Evolutionary conservation across 2,888 invertebrate genomes (phyloP).

Genomic region (Pheosia gnoma): DNA sequence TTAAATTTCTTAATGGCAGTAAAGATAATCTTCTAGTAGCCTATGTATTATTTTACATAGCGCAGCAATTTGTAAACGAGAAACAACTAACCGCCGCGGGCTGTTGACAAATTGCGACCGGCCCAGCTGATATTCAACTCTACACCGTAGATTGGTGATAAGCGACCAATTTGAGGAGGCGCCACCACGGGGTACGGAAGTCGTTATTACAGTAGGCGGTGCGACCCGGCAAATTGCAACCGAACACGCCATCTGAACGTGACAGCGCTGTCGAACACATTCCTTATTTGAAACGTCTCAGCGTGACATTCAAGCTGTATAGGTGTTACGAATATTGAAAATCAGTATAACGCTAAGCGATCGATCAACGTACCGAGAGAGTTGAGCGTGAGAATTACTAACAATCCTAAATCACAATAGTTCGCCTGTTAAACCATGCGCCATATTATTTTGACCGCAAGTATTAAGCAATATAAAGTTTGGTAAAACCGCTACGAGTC

Average conservation of each 20-base stretch:
- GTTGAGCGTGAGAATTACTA: slow-evolving; percentile 17
- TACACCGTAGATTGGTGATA: slow-evolving; percentile 82
- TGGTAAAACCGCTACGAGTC: slow-evolving; percentile 36
- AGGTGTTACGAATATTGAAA: slow-evolving; percentile 61
- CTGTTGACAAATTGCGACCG: slow-evolving; percentile 78
- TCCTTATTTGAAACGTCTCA: slow-evolving; percentile 80
- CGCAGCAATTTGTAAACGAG: slow-evolving; percentile 58
- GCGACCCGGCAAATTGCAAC: slow-evolving; percentile 79
- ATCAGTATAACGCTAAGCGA: slow-evolving; percentile 32
- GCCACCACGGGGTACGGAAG: slow-evolving; percentile 83
- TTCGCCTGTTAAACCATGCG: slow-evolving; percentile 20
- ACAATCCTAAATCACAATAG: slow-evolving; percentile 30
- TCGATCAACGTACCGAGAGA: slow-evolving; percentile 13
- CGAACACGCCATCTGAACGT: slow-evolving; percentile 81
- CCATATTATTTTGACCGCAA: slow-evolving; percentile 38
- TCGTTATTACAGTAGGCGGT: slow-evolving; percentile 84
- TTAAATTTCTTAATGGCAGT: not conserved
- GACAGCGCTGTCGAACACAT: slow-evolving; percentile 82
- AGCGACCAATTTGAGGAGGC: slow-evolving; percentile 84
- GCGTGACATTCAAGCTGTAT: slow-evolving; percentile 67
- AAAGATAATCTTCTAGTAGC: not conserved
- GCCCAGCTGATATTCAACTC: slow-evolving; percentile 77
- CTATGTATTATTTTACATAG: slow-evolving; percentile 24
- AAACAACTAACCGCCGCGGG: slow-evolving; percentile 60
- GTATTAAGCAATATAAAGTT: slow-evolving; percentile 44